phyloP scores from a whole-genome alignment of 1,140 invertebrate species.

The Drosophila athabasca region DNA sequence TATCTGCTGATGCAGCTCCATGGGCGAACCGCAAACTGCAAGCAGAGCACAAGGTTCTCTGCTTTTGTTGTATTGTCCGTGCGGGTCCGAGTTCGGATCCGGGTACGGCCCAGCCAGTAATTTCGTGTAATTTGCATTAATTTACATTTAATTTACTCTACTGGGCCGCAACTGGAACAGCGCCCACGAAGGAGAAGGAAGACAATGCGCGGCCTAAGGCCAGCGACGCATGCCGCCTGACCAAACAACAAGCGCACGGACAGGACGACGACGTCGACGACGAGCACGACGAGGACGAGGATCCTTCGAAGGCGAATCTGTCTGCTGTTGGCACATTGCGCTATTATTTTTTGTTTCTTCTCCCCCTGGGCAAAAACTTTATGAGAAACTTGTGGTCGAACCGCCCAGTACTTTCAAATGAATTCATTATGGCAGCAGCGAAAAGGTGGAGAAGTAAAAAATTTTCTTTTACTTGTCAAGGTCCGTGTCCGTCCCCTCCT shows the following conservation, averaged over 20 bases:
- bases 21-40: conserved; percentile 33
- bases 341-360: conserved; percentile 20
- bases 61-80: conserved; percentile 56
- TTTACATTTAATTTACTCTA: conserved; percentile 73
- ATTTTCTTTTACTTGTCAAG: conserved; percentile 63
- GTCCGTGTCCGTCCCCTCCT: too few relatives aligned
- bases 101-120: conserved; percentile 38
- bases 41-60: conserved; percentile 10
- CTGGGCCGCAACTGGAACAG: conserved; percentile 20
- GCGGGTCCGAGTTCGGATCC: conserved; percentile 6
- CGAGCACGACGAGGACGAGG: conserved; percentile 21
- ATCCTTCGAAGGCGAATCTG: conserved; percentile 27
- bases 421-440: conserved; percentile 65
- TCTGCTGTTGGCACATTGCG: conserved; percentile 7
- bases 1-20: conserved; percentile 64
- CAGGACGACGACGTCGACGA: conserved; percentile 3
- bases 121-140: conserved; percentile 78
- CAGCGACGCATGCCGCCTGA: conserved; percentile 53
- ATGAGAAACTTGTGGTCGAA: conserved; percentile 43
- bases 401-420: conserved; percentile 57
- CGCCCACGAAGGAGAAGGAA: conserved; percentile 1
- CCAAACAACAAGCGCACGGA: conserved; percentile 28
- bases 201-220: conserved; percentile 53
- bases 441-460: conserved; percentile 53
- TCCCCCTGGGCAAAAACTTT: conserved; percentile 28